Base-by-base conservation (phyloP, 2,113 vertebrate genomes). In the Parus major region DNA sequence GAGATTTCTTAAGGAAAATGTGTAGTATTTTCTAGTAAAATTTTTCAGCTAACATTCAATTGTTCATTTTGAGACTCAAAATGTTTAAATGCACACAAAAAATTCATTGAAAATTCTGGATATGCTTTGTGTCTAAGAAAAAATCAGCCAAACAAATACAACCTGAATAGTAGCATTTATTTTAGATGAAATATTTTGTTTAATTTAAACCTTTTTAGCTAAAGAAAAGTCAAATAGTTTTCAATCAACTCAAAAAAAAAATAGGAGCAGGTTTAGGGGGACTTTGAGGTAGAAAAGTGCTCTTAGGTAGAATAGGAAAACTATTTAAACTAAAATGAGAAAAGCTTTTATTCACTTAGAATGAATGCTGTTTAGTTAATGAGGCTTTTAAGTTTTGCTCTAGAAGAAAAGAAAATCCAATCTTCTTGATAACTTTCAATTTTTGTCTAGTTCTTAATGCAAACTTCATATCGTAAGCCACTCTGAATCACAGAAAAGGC, bases 191-290 rank as follows among this genome's bases (percentile, higher is more conserved):
- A 31, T 42, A 1, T 42, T 39, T 47, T 75, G 9, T 50, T 86
- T 50, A 52, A 56, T 73, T 65, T 41, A 42, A 86, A 57, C 1
- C 1, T 9, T 41, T 86, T 69, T n/a, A 5, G 5, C 57, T 81
- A 6, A 47, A 88, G 44, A 88, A 64, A 35, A 12, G 12, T 33
- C 2, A 66, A 78, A 56, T 36, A 12, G 33, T 35, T 85, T 77
- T 90, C 9, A 53, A 28, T 56, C 10, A 41, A 64, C 14, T 69
- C 2, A 44, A 44, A 50, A 53, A 63, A 76, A 80, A 21, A 7
- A 0, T 20, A 31, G 3, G 3, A 28, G n/a, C 80, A 19, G 0
- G 13, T 80, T 90, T 64, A 77, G 86, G 8, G 7, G 14, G 5
- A 69, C 11, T 56, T 72, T 28, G n/a, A 68, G 6, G 11, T 31